These are phyloP conservation scores for Leptinotarsa texana DNA, from an alignment of 1,140 invertebrate genomes.

Conservation along the genomic window DNA sequence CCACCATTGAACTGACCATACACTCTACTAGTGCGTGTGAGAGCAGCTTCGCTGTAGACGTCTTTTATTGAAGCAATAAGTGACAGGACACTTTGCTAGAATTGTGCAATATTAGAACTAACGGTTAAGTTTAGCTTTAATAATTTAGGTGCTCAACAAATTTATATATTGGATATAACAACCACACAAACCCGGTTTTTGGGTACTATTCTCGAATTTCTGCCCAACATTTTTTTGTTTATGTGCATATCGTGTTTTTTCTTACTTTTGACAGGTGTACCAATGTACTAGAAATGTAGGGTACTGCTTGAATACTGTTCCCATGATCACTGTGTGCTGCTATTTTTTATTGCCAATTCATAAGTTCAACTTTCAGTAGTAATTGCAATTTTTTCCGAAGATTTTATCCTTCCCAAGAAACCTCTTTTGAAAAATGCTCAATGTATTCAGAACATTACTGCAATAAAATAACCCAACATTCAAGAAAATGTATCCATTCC, in stretches of 20 bases:
- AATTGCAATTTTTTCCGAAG: no score
- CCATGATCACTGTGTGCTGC: no score
- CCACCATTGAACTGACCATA: slow-evolving; percentile 31
- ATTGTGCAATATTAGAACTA: slow-evolving; percentile 33
- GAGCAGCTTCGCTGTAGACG: slow-evolving; percentile 7
- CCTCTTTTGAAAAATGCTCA: no score
- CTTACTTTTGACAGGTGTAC: no score
- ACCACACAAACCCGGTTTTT: slow-evolving; percentile 33
- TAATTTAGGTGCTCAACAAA: slow-evolving; percentile 32
- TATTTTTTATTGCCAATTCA: no score
- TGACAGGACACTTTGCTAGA: slow-evolving; percentile 32
- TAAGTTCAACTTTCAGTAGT: no score
- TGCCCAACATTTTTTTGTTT: background rate
- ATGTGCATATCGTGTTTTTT: background rate
- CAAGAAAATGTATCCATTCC: no score
- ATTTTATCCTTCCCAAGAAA: no score
- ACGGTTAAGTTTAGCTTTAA: slow-evolving; percentile 25
- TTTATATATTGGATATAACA: slow-evolving; percentile 26
- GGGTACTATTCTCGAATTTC: slow-evolving; percentile 17
- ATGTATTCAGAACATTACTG: no score
- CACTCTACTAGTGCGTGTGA: slow-evolving; percentile 27
- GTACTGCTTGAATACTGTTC: background rate
- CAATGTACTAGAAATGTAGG: background rate
- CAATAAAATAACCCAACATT: no score
- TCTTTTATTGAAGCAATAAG: slow-evolving; percentile 31